phyloP scores from a whole-genome alignment of 2,113 vertebrate genomes.

The Pelecanoides urinatrix region DNA sequence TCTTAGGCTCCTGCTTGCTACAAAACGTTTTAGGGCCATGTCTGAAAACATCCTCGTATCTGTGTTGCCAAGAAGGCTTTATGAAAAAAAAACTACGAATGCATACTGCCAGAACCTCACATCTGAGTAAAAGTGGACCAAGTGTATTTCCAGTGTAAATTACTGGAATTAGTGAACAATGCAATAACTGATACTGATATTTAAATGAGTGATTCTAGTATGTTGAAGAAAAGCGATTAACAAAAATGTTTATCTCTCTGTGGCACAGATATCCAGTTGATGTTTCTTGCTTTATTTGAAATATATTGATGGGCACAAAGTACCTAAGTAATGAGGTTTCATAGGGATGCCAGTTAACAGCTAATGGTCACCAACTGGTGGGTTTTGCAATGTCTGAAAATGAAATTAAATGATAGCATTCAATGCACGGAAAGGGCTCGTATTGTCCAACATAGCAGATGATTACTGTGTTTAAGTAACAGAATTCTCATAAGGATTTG shows the following conservation, averaged over 20 bases:
- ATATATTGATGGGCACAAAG: background rate
- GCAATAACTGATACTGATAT: background rate
- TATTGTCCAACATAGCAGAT: background rate
- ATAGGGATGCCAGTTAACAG: conserved; percentile 40
- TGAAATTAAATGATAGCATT: background rate
- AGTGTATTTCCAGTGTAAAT: background rate
- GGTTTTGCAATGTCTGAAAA: conserved; percentile 34
- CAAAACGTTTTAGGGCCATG: background rate
- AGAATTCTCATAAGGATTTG: background rate
- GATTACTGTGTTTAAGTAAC: background rate
- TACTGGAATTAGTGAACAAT: background rate
- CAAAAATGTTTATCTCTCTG: background rate
- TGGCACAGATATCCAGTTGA: background rate
- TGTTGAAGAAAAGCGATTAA: background rate
- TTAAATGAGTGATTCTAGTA: background rate
- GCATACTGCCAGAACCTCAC: background rate
- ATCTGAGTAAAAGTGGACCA: background rate
- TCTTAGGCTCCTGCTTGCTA: background rate
- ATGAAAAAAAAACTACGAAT: background rate
- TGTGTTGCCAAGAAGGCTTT: background rate
- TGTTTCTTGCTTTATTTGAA: background rate
- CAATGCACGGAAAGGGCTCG: background rate
- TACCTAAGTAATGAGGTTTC: conserved; percentile 58
- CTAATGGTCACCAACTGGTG: conserved; percentile 17
- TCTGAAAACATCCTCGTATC: background rate